phyloP scores from a whole-genome alignment of 2,888 invertebrate species.

The Andrena hattorfiana region DNA sequence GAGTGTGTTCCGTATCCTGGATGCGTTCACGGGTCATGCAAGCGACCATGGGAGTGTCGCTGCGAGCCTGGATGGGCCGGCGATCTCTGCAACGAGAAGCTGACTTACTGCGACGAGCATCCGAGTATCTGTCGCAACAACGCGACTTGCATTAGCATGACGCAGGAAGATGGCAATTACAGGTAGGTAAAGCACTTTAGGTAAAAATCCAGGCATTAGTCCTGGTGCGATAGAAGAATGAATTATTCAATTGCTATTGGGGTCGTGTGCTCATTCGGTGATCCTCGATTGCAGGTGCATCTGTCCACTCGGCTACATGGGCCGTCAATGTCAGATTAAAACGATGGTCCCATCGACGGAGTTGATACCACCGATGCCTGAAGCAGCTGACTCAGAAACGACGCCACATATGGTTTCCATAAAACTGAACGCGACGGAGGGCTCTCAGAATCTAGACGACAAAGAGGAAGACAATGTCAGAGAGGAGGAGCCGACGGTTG shows the following conservation, averaged over 20 bases:
- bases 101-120: conserved; percentile 94
- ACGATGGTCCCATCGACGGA: conserved; percentile 80
- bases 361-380: conserved; percentile 78
- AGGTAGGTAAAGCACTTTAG: conserved; percentile 83
- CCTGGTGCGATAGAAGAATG: no score
- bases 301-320: conserved; percentile 91
- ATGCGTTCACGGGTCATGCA: conserved; percentile 94
- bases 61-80: conserved; percentile 96
- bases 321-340: conserved; percentile 90
- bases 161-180: conserved; percentile 91
- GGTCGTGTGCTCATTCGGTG: neutral
- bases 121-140: conserved; percentile 91
- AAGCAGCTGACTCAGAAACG: conserved; percentile 34
- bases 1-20: conserved; percentile 95
- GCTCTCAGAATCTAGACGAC: conserved; percentile 24
- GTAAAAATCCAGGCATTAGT: no score
- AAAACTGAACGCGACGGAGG: conserved; percentile 13
- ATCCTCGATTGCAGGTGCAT: conserved; percentile 87
- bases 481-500: conserved; percentile 71
- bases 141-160: conserved; percentile 92
- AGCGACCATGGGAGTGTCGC: conserved; percentile 95
- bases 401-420: conserved; percentile 22
- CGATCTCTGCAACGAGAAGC: conserved; percentile 95
- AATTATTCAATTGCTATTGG: neutral
- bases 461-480: conserved; percentile 14